phyloP scores from a whole-genome alignment of 2,113 vertebrate species.

The Thamnophis sirtalis region DNA sequence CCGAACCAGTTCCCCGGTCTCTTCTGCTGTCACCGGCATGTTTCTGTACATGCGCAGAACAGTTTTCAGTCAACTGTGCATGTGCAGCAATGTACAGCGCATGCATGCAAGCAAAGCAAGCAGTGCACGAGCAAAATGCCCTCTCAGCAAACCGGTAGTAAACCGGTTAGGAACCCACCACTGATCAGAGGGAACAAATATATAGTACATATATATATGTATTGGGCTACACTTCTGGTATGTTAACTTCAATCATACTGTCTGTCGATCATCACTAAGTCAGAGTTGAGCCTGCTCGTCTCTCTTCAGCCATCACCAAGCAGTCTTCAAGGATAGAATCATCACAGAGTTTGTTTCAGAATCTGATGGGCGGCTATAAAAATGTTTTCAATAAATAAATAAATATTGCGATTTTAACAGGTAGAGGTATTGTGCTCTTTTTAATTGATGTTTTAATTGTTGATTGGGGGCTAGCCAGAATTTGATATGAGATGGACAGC shows the following conservation, averaged over 20 bases:
- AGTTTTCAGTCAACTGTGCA: no score
- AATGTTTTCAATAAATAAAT: background rate
- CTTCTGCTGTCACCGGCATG: no score
- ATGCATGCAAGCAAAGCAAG: no score
- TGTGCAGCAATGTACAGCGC: no score
- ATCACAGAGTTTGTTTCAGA: background rate
- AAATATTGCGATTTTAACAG: no score
- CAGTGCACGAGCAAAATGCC: no score
- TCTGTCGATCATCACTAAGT: background rate
- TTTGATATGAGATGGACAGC: background rate
- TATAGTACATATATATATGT: no score
- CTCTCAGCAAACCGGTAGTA: no score
- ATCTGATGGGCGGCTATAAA: background rate
- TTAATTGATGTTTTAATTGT: background rate
- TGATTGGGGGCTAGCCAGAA: background rate
- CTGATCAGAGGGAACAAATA: background rate
- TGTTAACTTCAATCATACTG: background rate
- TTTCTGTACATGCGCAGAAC: no score
- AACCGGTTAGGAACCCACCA: no score
- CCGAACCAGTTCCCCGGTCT: no score
- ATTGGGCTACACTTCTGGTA: background rate
- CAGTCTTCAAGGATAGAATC: background rate
- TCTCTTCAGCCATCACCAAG: background rate
- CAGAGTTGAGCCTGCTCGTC: background rate
- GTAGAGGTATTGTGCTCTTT: background rate